Conservation (phyloP, 2,888 invertebrate species). For the Protonemura montana region DNA sequence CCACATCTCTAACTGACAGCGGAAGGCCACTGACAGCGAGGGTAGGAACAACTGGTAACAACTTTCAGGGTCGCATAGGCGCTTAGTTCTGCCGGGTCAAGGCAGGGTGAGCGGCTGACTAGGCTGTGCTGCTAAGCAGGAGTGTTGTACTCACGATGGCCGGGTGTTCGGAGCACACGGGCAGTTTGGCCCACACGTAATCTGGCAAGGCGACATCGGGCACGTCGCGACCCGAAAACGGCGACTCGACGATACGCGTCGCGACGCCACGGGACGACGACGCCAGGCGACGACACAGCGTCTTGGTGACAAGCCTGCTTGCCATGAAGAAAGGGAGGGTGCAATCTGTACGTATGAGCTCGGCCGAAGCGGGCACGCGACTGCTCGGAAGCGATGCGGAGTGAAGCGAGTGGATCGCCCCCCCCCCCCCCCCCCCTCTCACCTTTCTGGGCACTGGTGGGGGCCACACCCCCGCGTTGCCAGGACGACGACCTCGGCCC, state of each 20-base stretch:
- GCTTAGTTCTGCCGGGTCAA: too few relatives aligned
- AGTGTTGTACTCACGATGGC: neutral
- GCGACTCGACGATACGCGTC: constrained; percentile 37
- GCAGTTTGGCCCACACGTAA: constrained; percentile 60
- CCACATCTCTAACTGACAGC: too few relatives aligned
- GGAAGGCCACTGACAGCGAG: too few relatives aligned
- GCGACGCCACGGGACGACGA: neutral
- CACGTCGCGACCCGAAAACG: constrained; percentile 63
- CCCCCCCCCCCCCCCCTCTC: constrained; percentile 20
- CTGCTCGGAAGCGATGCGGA: constrained; percentile 18
- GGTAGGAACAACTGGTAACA: too few relatives aligned
- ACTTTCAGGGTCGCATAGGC: too few relatives aligned
- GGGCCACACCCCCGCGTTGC: too few relatives aligned
- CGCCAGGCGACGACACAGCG: neutral
- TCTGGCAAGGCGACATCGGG: constrained; percentile 68
- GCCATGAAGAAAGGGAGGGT: neutral
- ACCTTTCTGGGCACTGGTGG: neutral
- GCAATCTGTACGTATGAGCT: neutral
- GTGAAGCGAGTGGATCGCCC: neutral
- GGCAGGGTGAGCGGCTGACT: neutral
- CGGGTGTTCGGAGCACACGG: neutral
- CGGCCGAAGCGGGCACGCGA: neutral
- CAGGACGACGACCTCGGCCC: too few relatives aligned
- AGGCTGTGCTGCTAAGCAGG: neutral
- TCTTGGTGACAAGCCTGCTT: neutral